Percentiles rank a stretch among this genome's conserved stretches.
These are phyloP conservation scores for Noctua comes DNA, from an alignment of 2,888 invertebrate species.

Conservation along the genomic window DNA sequence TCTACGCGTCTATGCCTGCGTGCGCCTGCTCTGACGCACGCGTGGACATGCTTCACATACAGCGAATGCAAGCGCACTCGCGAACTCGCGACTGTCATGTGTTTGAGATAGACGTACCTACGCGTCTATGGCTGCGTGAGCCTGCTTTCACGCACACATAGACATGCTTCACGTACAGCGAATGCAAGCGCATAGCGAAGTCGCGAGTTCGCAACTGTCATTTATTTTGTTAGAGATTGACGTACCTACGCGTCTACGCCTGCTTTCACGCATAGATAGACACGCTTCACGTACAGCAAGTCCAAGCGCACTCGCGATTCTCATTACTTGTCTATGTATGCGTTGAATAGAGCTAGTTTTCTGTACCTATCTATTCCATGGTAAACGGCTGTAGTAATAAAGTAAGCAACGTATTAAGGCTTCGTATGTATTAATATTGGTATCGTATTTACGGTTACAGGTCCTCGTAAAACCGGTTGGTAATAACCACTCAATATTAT, in stretches of 20 bases:
- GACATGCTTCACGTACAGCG: too few species aligned
- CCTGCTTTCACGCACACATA: too few species aligned
- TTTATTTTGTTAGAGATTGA: too few species aligned
- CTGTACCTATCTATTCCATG: slow-evolving; percentile 4
- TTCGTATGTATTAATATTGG: slow-evolving; percentile 68
- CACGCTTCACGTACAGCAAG: too few species aligned
- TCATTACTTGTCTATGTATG: not conserved
- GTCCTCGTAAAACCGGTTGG: slow-evolving; percentile 67
- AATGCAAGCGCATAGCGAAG: too few species aligned
- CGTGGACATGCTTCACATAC: not conserved
- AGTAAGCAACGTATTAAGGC: slow-evolving; percentile 53
- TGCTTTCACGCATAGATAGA: too few species aligned
- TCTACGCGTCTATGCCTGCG: not conserved
- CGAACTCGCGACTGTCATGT: not conserved
- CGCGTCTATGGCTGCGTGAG: not conserved
- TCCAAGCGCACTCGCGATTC: too few species aligned
- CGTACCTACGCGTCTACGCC: too few species aligned
- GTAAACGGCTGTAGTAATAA: slow-evolving; percentile 40
- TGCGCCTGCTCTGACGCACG: not conserved
- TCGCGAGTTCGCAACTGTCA: too few species aligned
- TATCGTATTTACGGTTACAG: slow-evolving; percentile 69
- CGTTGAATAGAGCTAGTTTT: not conserved
- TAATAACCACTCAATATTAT: slow-evolving; percentile 71
- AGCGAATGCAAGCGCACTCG: not conserved
- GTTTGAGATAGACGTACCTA: not conserved